Conservation (phyloP, 2,113 vertebrate genomes). For the Ochotona princeps region DNA sequence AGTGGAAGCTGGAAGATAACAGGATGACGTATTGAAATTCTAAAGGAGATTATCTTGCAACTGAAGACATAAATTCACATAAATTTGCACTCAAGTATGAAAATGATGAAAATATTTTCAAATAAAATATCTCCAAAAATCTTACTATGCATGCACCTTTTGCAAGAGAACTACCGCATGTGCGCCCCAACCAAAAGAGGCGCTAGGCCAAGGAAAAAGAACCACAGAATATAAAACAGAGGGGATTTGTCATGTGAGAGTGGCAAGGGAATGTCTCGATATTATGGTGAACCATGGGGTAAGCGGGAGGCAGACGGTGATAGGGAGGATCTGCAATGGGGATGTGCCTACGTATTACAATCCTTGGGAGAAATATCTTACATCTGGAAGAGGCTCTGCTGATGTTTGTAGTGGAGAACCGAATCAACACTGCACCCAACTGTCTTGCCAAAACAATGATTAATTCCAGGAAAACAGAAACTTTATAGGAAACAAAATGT, state of each 20-base stretch:
- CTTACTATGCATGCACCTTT: background rate
- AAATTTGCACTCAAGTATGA: constrained; percentile 47
- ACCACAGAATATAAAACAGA: background rate
- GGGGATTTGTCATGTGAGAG: background rate
- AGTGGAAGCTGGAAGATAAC: constrained; percentile 48
- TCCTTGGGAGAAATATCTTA: background rate
- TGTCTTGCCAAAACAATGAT: constrained; percentile 25
- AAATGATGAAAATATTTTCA: constrained; percentile 35
- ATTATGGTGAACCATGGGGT: background rate
- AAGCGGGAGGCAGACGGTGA: background rate
- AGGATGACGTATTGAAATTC: constrained; percentile 22
- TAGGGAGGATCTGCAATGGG: too few species aligned
- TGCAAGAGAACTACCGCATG: background rate
- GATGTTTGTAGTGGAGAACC: background rate
- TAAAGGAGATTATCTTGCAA: constrained; percentile 54
- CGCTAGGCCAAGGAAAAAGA: background rate
- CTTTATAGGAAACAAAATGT: background rate
- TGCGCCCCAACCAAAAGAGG: background rate
- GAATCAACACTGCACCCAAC: background rate
- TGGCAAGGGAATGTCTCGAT: background rate
- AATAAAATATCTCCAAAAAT: background rate
- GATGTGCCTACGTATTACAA: background rate
- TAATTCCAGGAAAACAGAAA: constrained; percentile 13
- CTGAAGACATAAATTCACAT: constrained; percentile 27
- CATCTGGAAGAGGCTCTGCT: background rate